These are phyloP conservation scores for Thunnus maccoyii DNA, from an alignment of 2,113 vertebrate species.

Conservation along the genomic window DNA sequence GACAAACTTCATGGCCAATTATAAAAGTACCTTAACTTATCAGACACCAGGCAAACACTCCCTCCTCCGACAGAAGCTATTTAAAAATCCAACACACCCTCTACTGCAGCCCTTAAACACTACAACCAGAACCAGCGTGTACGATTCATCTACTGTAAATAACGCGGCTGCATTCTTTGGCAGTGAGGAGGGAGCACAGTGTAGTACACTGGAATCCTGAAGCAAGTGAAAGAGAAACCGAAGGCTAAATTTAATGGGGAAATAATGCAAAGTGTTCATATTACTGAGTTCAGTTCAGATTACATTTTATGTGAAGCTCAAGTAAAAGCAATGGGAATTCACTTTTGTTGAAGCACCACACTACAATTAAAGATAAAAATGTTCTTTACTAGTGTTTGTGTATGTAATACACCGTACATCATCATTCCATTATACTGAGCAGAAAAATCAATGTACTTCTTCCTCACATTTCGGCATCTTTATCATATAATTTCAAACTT, in stretches of 20 bases:
- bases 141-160: conserved; percentile 74
- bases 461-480: conserved; percentile 3
- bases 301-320: background rate
- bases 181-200: conserved; percentile 26
- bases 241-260: conserved; percentile 3
- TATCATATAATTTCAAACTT: background rate
- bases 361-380: background rate
- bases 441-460: conserved; percentile 2
- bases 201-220: conserved; percentile 23
- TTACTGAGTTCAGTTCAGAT: too few relatives aligned
- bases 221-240: conserved; percentile 26
- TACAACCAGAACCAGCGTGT: conserved; percentile 53
- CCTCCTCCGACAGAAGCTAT: conserved; percentile 33
- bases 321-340: background rate
- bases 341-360: background rate
- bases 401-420: background rate
- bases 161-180: conserved; percentile 72
- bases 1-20: conserved; percentile 29
- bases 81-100: conserved; percentile 46
- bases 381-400: conserved; percentile 17
- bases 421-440: background rate
- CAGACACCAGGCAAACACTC: background rate
- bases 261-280: background rate
- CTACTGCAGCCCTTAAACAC: conserved; percentile 18
- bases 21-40: conserved; percentile 27